Evolutionary conservation across 2,797 vertebrate species (phyloP), one percentile per base, ranked within the genome.

Genomic region (Enoplosus armatus): DNA sequence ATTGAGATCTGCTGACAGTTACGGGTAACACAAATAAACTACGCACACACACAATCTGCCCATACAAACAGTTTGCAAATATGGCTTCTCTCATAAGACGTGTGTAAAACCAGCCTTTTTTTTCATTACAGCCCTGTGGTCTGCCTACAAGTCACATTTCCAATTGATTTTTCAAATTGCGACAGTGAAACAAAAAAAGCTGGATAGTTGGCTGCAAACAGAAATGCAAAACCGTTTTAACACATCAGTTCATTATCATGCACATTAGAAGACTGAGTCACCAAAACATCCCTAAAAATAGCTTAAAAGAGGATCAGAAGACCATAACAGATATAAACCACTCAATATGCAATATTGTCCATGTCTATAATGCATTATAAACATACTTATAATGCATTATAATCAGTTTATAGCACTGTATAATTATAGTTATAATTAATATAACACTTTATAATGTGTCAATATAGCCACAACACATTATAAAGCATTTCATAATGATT

Each of bases 1-100:
- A 95, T 92, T 91, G 87, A 82, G 82, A 84, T 77, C 61, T 76
- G 90, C 70, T 85, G 89, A 93, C 90, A 90, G 88, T 82, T 75
- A 73, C 39, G 1, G 78, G 41, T 61, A 87, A 81, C 71, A 90
- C 75, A 90, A 90, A 93, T 86, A 91, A 86, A 89, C 77, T 18
- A 11, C 43, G 0, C 48, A 33, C 47, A 70, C 47, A 41, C 77
- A 68, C 80, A 78, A 62, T 85, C 81, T 76, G 82, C 85, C 68
- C 63, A 27, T 55, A 69, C 66, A 86, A 83, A 73, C 79, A 82
- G 61, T 73, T 87, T 50, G 37, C 72, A 83, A 82, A 56, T 39
- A 66, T 16, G 20, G 54, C 53, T 39, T 43, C 11, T 66, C 2
- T 2, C 53, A 75, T 61, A 7, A 80, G 75, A 69, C 4, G 0